Evolutionary conservation across 37 sponge, comb jelly and placozoan species (phyloP), one percentile per base, ranked within the genome.

Genomic region (Hormiphora californensis): DNA sequence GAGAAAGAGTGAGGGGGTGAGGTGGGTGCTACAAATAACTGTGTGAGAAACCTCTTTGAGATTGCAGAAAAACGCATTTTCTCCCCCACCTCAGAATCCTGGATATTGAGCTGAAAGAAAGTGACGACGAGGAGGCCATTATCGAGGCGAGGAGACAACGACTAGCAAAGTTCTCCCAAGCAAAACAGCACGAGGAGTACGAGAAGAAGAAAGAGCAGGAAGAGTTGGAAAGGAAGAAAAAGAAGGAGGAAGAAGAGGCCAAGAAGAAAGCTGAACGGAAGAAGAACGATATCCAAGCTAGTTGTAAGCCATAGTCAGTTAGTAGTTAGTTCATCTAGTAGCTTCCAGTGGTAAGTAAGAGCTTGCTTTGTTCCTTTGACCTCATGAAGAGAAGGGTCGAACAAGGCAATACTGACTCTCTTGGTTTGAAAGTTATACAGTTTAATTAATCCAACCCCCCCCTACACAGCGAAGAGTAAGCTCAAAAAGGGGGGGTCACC

Each of bases 51-150:
- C 11, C 51, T 46, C 12, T 12, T 46, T 17, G 12, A 46, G 8
- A 15, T 46, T 12, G 12, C 51, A 46, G 51, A 12, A 46, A 15
- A 12, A 46, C 12, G 51, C 11, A 46, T 46, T 49, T 32, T 32
- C 8, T 78, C 31, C 44, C 15, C 9, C 7, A 19, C 15, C 39
- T 32, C 59, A 92, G 92, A 46, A 87, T 87, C 25, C 17, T 89
- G 55, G 91, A 95, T 38, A 25, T 89, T 32, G 90, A 92, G 55
- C 86, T 85, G 35, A 86, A 89, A 33, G 88, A 85, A 12, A 62
- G 73, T 68, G 92, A 91, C 27, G 91, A 93, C 33, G 92, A 55
- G 31, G 65, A 87, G 17, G 68, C 63, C 23, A 62, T 73, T 21
- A 73, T 73, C 25, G 81, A 44, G 9, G 81, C 81, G 0, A 32